Conservation (phyloP, 2,797 vertebrate genomes). For the Ptychadena robeensis region DNA sequence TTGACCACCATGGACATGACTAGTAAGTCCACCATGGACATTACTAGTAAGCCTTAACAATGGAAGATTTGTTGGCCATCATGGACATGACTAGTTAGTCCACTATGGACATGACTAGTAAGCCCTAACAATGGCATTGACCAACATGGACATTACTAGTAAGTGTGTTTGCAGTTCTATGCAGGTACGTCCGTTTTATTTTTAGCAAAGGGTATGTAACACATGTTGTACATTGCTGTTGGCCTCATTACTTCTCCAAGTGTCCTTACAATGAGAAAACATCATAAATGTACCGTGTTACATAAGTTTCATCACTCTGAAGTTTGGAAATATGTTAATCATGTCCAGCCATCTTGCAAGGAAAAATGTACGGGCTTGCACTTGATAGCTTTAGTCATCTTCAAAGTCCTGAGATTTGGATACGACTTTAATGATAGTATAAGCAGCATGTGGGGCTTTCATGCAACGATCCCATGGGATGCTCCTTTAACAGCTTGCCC, state of each 20-base stretch:
- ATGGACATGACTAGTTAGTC: too few species aligned
- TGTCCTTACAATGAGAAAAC: neutral
- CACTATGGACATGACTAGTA: too few species aligned
- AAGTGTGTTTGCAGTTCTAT: too few species aligned
- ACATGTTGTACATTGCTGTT: neutral
- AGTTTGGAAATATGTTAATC: neutral
- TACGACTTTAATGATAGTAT: conserved; percentile 48
- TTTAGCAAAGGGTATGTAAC: neutral
- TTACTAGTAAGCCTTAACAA: too few species aligned
- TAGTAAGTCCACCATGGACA: too few species aligned
- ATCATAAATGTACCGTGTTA: neutral
- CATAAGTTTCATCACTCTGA: neutral
- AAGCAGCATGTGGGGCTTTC: conserved; percentile 37
- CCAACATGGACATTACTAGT: too few species aligned
- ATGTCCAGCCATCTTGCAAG: neutral
- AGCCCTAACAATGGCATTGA: too few species aligned
- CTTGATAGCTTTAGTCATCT: conserved; percentile 30
- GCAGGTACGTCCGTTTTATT: too few species aligned
- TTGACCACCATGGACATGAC: too few species aligned
- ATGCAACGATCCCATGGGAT: conserved; percentile 72
- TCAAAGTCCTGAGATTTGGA: conserved; percentile 40
- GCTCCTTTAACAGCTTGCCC: conserved; percentile 73
- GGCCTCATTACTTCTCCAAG: neutral
- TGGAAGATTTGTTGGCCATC: too few species aligned
- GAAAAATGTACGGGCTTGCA: conserved; percentile 6